Percentiles rank a stretch among this genome's conserved stretches.
These are phyloP conservation scores for Diachasma alloeum DNA, from an alignment of 1,140 invertebrate species.

Conservation along the genomic window DNA sequence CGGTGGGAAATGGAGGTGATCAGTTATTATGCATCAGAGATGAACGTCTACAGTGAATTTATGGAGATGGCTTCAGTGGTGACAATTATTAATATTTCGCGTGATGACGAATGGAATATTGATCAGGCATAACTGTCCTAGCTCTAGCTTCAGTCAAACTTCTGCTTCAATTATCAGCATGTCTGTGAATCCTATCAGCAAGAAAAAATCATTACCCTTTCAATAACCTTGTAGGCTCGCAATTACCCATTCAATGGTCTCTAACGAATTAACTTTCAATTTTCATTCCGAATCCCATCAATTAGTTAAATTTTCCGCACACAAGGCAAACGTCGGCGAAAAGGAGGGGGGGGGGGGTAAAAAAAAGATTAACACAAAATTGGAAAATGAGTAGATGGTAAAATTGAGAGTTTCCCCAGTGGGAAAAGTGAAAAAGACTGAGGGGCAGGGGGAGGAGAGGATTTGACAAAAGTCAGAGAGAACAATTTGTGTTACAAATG, in stretches of 20 bases:
- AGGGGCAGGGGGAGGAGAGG: slow-evolving; percentile 12
- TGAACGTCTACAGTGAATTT: not conserved
- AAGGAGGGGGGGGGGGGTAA: too few relatives aligned
- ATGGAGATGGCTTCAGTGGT: too few relatives aligned
- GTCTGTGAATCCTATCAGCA: too few relatives aligned
- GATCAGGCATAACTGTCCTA: too few relatives aligned
- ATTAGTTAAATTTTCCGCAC: not conserved
- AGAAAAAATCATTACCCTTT: too few relatives aligned
- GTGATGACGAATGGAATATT: too few relatives aligned
- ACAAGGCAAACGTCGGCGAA: too few relatives aligned
- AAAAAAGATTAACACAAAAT: not conserved
- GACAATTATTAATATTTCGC: too few relatives aligned
- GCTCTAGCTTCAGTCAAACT: too few relatives aligned
- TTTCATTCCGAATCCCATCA: not conserved
- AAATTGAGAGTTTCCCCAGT: not conserved
- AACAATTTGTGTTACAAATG: slow-evolving; percentile 48
- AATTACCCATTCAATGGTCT: not conserved
- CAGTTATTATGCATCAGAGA: not conserved
- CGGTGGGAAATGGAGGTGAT: not conserved
- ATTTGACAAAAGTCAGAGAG: slow-evolving; percentile 22
- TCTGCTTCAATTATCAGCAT: too few relatives aligned
- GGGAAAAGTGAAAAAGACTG: slow-evolving; percentile 20
- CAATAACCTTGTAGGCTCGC: too few relatives aligned
- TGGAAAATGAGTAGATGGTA: not conserved
- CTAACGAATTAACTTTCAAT: not conserved